Base-by-base conservation (phyloP, 2,888 invertebrate species). In the Omphaloscelis lunosa region DNA sequence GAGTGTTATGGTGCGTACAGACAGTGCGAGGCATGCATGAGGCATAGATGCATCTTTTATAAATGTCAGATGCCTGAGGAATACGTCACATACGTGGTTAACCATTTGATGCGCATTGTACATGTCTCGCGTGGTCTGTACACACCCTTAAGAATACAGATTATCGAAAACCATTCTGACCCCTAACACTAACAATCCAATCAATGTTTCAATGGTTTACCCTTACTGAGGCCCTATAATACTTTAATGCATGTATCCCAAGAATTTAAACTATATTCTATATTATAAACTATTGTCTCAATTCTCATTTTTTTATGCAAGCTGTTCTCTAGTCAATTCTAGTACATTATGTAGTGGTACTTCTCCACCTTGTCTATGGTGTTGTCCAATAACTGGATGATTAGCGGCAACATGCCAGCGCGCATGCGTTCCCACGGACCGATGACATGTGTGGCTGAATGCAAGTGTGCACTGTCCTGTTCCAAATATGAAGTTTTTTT, bases 391-490 rank as follows among this genome's bases (percentile, higher is more conserved):
- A 83, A 83, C 71, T 72, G 34, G 67, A 79, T 85, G 87, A 83
- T 85, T 85, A 88, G 80, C 87, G 66, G 63, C 75, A 80, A 67
- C 75, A 75, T 72, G 80, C 72, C 72, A 81, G 62, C 73, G 77
- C 79, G 85, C 87, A 75, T 78, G 82, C 82, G 88, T 88, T 88
- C 88, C 88, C 88, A 88, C 88, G 89, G 77, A 69, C 63, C 62
- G 85, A 62, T 85, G 83, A 73, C 86, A 86, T 87, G 86, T 87
- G 87, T 74, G 77, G 73, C 82, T 77, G 77, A 80, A 77, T 83
- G 88, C 86, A 88, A 88, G 86, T 84, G 75, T 86, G 88, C 86
- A 87, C 88, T 87, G 88, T 77, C 70, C 63, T 88, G 77, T 58
- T 79, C 71, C 83, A 70, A 85, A 77, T 72, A 51, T 77, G 11